A percentile compares a stretch with the other conserved stretches of the same genome.
phyloP scores from a whole-genome alignment of 30 jellyfish, hydroid and myxozoan genomes.

The Turritopsis rubra region DNA sequence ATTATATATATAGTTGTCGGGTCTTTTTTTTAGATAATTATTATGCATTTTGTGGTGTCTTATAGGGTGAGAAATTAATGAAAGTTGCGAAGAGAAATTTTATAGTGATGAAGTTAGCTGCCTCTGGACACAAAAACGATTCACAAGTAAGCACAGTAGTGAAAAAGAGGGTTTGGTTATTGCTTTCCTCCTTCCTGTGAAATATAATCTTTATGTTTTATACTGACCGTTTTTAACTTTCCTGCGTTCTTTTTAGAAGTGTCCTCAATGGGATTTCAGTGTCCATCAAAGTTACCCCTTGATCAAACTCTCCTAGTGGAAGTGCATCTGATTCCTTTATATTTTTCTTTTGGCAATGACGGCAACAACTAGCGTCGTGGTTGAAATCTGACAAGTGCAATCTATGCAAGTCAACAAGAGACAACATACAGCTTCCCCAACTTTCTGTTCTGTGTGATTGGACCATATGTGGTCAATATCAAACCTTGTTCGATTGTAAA shows the following conservation, averaged over 20 bases:
- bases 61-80: conserved; percentile 35
- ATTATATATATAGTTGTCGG: neutral
- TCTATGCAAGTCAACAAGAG: no score
- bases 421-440: no score
- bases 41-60: neutral
- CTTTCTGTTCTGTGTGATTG: no score
- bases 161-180: neutral
- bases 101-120: conserved; percentile 72
- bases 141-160: conserved; percentile 26
- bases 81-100: conserved; percentile 79
- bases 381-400: no score
- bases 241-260: conserved; percentile 5
- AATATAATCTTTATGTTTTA: neutral
- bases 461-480: no score
- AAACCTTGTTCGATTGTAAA: no score
- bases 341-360: neutral
- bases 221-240: neutral
- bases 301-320: conserved; percentile 7
- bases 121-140: conserved; percentile 83
- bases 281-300: conserved; percentile 39
- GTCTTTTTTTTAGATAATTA: no score
- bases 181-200: neutral
- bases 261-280: conserved; percentile 46
- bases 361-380: no score
- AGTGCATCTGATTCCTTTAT: neutral